A percentile compares a stretch with the other conserved stretches of the same genome.
Conservation (phyloP, 2,888 invertebrate species). For the Mycalesis mineus region DNA sequence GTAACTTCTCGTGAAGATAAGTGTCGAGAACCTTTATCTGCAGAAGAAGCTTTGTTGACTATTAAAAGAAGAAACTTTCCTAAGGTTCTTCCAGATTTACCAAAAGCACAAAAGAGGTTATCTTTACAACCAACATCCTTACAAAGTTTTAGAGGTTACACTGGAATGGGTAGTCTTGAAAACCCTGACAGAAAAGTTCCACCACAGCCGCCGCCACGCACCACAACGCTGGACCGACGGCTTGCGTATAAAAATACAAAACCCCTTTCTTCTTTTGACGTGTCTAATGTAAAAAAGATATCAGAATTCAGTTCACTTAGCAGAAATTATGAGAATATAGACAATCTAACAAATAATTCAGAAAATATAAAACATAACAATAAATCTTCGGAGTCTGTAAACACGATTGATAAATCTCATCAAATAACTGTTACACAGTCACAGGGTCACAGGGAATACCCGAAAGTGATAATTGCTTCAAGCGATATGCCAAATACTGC, state of each 20-base stretch:
- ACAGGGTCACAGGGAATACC: conserved; percentile 44
- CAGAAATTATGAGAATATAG: conserved; percentile 64
- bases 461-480: conserved; percentile 75
- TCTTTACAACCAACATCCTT: conserved; percentile 79
- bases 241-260: conserved; percentile 65
- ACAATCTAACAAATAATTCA: conserved; percentile 43
- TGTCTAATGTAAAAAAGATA: conserved; percentile 44
- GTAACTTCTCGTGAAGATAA: conserved; percentile 84
- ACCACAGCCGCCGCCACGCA: conserved; percentile 86
- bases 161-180: conserved; percentile 45
- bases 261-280: conserved; percentile 59
- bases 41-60: conserved; percentile 84
- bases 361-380: conserved; percentile 34
- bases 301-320: conserved; percentile 35
- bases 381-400: conserved; percentile 45
- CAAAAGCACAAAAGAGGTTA: conserved; percentile 78
- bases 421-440: conserved; percentile 13
- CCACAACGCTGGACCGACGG: conserved; percentile 82
- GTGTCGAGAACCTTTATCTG: conserved; percentile 66
- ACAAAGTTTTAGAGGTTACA: conserved; percentile 59
- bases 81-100: conserved; percentile 90
- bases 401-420: conserved; percentile 34
- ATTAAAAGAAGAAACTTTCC: conserved; percentile 89
- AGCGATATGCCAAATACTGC: conserved; percentile 60
- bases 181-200: conserved; percentile 71